Conservation (phyloP, 2,797 vertebrate species). For the Streptopelia turtur region DNA sequence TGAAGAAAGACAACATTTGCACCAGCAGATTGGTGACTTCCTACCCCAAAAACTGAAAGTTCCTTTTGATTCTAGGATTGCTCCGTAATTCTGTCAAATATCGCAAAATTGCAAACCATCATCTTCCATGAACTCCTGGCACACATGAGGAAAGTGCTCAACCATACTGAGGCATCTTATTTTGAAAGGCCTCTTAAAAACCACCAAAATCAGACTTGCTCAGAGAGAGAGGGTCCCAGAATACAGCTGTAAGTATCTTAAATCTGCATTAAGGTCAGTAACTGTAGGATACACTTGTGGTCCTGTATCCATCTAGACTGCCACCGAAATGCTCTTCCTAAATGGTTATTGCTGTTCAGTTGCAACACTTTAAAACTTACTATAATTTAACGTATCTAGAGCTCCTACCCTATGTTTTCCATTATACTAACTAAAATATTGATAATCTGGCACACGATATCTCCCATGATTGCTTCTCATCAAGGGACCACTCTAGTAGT, state of each 20-base stretch:
- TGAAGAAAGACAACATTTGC: not conserved
- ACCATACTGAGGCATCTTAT: not conserved
- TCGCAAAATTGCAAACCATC: not conserved
- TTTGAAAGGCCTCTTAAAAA: not conserved
- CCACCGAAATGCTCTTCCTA: not conserved
- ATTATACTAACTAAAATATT: not conserved
- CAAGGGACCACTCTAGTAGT: not conserved
- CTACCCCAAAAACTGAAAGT: not conserved
- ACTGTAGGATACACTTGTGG: not conserved
- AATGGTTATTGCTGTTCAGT: not conserved
- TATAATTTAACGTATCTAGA: not conserved
- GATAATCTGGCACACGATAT: not conserved
- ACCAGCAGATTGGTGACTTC: not conserved
- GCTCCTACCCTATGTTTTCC: not conserved
- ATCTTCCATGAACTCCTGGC: not conserved
- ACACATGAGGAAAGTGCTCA: not conserved
- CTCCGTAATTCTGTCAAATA: not conserved
- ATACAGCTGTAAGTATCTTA: slow-evolving; percentile 4
- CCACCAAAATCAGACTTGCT: not conserved
- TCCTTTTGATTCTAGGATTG: not conserved
- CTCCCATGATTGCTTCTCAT: not conserved
- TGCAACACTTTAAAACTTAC: not conserved
- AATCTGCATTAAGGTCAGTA: not conserved
- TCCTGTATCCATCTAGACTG: not conserved
- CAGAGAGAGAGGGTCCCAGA: not conserved